Evolutionary conservation across 2,113 vertebrate species (phyloP).

Genomic region (Nycticryphes semicollaris): DNA sequence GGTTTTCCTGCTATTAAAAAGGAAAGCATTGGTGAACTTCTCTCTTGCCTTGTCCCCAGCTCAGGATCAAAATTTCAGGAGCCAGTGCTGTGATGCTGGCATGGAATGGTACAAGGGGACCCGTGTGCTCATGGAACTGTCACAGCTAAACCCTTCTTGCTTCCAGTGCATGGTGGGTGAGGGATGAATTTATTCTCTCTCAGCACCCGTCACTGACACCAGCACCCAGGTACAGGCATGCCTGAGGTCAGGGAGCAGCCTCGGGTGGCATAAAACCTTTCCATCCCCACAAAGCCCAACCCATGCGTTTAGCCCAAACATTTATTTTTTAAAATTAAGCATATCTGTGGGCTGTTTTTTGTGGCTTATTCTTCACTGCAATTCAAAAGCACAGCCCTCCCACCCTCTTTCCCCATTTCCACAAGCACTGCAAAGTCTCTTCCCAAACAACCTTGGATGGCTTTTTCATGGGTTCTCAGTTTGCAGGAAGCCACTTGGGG

Average conservation of each 20-base stretch:
- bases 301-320: accelerated
- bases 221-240: neutral
- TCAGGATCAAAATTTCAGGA: neutral
- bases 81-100: accelerated
- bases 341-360: neutral
- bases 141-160: neutral
- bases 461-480: neutral
- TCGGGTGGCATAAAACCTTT: neutral
- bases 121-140: neutral
- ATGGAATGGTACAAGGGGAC: accelerated
- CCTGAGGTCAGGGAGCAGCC: neutral
- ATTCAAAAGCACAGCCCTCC: accelerated
- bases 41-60: neutral
- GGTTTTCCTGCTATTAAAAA: conserved; percentile 6
- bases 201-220: neutral
- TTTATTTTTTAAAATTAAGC: neutral
- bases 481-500: neutral
- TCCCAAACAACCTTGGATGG: neutral
- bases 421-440: neutral
- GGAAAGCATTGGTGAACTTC: neutral
- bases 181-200: neutral
- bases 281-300: neutral
- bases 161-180: accelerated
- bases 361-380: neutral
- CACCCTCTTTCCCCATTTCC: accelerated